Evolutionary conservation across 2,113 vertebrate genomes (phyloP), one percentile per base, ranked within the genome.

Genomic region (Lophura nycthemera): DNA sequence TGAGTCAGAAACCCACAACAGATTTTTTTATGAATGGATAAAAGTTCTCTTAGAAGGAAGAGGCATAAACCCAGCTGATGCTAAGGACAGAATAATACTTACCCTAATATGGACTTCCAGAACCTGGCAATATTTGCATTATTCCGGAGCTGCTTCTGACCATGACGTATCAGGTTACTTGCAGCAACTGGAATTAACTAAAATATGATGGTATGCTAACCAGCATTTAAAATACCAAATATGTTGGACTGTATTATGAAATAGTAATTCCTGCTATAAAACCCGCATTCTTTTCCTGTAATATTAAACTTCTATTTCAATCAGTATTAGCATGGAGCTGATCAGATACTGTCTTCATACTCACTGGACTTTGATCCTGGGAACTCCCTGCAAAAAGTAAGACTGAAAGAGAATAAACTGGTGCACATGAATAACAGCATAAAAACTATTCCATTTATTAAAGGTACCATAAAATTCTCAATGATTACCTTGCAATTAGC

Each of bases 151-250:
- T 75, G 64, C 43, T 91, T 47, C 82, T 91, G 85, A 42, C 57
- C 20, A 20, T 60, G 82, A 85, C 0, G 0, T 73, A 66, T 45
- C 0, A 0, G 25, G 38, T 88, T 92, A 57, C 79, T 89, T 24
- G 42, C 34, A 70, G 66, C 75, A 96, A 56, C 79, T 95, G 88
- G 90, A 91, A 93, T 47, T 47, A 91, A 47, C 86, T 60, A 64
- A 57, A 6, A 13, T 8, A 45, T 0, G 0, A 50, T 18, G 54
- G 64, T 77, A 80, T 32, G 61, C 50, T 67, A 67, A 78, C 50
- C 50, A 50, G 76, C 38, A 71, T 43, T 74, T 94, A 71, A 86
- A 88, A 67, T 2, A 1, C 38, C 56, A 30, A 34, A 17, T 50
- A 71, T 77, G 56, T 67, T 10, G 5, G 52, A 16, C 25, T 29